A percentile compares a stretch with the other conserved stretches of the same genome.
Conservation (phyloP, 2,888 invertebrate species). For the Drosophila melanosoma region DNA sequence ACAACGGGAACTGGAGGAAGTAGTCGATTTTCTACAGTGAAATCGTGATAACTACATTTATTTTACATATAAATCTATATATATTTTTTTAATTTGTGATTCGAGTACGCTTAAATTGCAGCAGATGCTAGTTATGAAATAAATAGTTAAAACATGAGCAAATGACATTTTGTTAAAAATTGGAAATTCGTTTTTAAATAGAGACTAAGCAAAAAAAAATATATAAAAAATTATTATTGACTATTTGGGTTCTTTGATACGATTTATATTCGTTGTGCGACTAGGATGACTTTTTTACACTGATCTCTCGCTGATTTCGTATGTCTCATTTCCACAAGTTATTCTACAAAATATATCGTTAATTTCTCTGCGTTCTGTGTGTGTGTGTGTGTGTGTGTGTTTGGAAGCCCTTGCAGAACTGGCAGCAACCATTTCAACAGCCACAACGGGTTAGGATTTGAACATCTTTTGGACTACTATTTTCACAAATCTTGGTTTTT, state of each 20-base stretch:
- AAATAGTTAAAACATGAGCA: constrained; percentile 49
- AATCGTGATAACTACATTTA: not conserved
- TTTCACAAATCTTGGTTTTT: not conserved
- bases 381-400: constrained; percentile 3
- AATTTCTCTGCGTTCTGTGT: not conserved
- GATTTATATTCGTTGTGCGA: constrained; percentile 14
- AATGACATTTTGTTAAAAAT: constrained; percentile 15
- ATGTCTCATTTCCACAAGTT: not conserved
- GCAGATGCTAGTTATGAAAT: constrained; percentile 55
- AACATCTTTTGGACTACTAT: not conserved
- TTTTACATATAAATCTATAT: constrained; percentile 27
- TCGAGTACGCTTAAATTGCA: constrained; percentile 67
- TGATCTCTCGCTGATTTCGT: not conserved
- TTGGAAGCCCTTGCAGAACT: constrained; percentile 39
- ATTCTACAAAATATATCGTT: not conserved
- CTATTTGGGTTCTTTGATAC: constrained; percentile 13
- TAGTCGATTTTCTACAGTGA: constrained; percentile 89
- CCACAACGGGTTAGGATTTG: not conserved
- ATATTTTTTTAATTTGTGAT: constrained; percentile 51
- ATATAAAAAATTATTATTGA: not conserved
- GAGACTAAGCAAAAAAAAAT: not conserved
- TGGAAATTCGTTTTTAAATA: not conserved
- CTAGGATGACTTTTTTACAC: constrained; percentile 6
- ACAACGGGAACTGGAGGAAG: constrained; percentile 90
- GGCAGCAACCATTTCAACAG: not conserved